A percentile compares a stretch with the other conserved stretches of the same genome.
Conservation (phyloP, 2,113 vertebrate genomes). For the Siniperca knerii region DNA sequence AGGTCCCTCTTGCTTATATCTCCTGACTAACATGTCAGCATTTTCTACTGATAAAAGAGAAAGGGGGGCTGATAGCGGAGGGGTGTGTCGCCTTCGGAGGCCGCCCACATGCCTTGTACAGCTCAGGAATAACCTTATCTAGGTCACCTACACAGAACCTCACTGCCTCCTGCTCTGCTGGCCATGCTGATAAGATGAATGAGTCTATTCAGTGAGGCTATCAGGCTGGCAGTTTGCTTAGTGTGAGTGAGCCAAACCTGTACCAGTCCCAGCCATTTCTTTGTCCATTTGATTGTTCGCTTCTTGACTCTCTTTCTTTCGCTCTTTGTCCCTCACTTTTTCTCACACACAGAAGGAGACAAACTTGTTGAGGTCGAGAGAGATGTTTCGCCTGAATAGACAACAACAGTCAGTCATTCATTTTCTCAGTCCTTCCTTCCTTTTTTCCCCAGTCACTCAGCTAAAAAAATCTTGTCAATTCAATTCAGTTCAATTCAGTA, state of each 20-base stretch:
- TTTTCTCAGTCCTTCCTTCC: not conserved
- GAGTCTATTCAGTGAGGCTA: conserved; percentile 44
- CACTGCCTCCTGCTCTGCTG: conserved; percentile 23
- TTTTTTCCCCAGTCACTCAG: conserved; percentile 8
- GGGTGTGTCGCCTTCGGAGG: conserved; percentile 31
- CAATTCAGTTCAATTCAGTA: too few species aligned
- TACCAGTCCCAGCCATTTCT: conserved; percentile 26
- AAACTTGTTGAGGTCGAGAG: conserved; percentile 21
- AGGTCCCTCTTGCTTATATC: conserved; percentile 29
- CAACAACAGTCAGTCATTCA: conserved; percentile 45
- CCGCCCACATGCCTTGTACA: not conserved
- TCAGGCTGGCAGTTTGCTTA: conserved; percentile 36
- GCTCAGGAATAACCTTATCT: conserved; percentile 48
- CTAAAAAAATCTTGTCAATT: not conserved
- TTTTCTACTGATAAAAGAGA: conserved; percentile 40
- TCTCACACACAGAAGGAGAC: conserved; percentile 25
- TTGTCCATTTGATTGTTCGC: conserved; percentile 37
- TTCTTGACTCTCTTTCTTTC: conserved; percentile 19
- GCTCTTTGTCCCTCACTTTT: conserved; percentile 40
- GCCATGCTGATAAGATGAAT: conserved; percentile 63
- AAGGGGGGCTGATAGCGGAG: conserved; percentile 23
- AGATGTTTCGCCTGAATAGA: conserved; percentile 49
- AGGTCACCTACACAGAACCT: conserved; percentile 65
- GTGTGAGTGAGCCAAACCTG: conserved; percentile 28
- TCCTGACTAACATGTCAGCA: conserved; percentile 1